phyloP scores from a whole-genome alignment of 2,797 vertebrate species.

The Spondyliosoma cantharus region DNA sequence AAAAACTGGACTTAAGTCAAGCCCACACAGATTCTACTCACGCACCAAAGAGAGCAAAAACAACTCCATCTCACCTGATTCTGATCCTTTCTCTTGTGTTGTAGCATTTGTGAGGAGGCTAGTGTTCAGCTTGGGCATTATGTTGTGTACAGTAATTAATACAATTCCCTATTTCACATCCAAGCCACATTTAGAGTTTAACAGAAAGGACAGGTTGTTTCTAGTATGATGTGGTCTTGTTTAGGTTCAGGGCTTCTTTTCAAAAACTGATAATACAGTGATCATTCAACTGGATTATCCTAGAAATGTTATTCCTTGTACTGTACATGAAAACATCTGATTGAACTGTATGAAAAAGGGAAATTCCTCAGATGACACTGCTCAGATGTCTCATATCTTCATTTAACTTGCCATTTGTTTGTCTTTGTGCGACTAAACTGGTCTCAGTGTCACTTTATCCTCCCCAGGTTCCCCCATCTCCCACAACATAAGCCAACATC shows the following conservation, averaged over 20 bases:
- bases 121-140: constrained; percentile 64
- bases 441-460: constrained; percentile 68
- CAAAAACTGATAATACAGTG: constrained; percentile 40
- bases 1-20: constrained; percentile 67
- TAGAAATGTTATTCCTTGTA: constrained; percentile 52
- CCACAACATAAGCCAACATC: constrained; percentile 28
- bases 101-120: constrained; percentile 57
- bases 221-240: constrained; percentile 63
- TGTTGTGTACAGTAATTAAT: constrained; percentile 56
- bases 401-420: constrained; percentile 66
- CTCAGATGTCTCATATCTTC: constrained; percentile 49
- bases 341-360: constrained; percentile 55
- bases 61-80: constrained; percentile 41
- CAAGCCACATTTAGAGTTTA: constrained; percentile 50
- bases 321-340: constrained; percentile 51
- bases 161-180: constrained; percentile 51
- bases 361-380: constrained; percentile 51
- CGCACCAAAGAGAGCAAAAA: constrained; percentile 80
- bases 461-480: constrained; percentile 39
- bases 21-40: constrained; percentile 63
- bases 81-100: constrained; percentile 44
- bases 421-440: constrained; percentile 70
- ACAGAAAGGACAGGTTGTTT: constrained; percentile 70
- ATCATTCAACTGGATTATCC: constrained; percentile 50
- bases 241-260: constrained; percentile 68